Percentiles rank a stretch among this genome's conserved stretches.
Evolutionary conservation across 2,888 invertebrate species (phyloP).

Genomic region (Liodrosophila aerea): DNA sequence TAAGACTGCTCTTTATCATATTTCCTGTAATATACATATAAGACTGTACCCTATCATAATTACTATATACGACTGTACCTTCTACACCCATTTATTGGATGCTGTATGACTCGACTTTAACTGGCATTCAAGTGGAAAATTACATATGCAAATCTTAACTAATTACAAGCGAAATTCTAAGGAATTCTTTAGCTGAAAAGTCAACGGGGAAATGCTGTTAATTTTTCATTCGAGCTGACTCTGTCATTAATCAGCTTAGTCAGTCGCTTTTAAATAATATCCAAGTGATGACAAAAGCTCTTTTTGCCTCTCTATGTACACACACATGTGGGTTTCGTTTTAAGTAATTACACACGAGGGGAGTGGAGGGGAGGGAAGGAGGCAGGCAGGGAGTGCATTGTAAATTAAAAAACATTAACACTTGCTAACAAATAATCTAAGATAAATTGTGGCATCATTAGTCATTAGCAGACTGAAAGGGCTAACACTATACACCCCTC

Average conservation of each 20-base stretch:
- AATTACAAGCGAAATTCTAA: constrained; percentile 50
- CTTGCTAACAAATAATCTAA: constrained; percentile 62
- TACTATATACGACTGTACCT: neutral
- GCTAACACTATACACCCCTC: constrained; percentile 11
- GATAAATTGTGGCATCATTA: constrained; percentile 73
- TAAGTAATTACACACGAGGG: constrained; percentile 56
- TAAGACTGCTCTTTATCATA: too few species aligned
- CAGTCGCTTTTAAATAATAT: constrained; percentile 62
- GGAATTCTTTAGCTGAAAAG: constrained; percentile 30
- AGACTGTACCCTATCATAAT: too few species aligned
- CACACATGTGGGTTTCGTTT: constrained; percentile 14
- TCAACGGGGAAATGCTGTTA: constrained; percentile 46
- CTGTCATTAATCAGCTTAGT: constrained; percentile 62
- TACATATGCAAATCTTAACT: constrained; percentile 59
- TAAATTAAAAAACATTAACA: constrained; percentile 65
- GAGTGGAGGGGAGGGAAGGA: neutral
- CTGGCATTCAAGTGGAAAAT: constrained; percentile 43
- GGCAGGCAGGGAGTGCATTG: constrained; percentile 7
- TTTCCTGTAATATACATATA: too few species aligned
- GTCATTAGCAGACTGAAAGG: constrained; percentile 62
- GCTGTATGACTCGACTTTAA: constrained; percentile 14
- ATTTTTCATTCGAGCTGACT: constrained; percentile 50
- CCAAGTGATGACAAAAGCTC: constrained; percentile 61
- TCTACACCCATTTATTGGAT: neutral
- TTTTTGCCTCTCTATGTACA: constrained; percentile 47